phyloP scores from a whole-genome alignment of 1,140 invertebrate genomes.

The Mamestra configurata region DNA sequence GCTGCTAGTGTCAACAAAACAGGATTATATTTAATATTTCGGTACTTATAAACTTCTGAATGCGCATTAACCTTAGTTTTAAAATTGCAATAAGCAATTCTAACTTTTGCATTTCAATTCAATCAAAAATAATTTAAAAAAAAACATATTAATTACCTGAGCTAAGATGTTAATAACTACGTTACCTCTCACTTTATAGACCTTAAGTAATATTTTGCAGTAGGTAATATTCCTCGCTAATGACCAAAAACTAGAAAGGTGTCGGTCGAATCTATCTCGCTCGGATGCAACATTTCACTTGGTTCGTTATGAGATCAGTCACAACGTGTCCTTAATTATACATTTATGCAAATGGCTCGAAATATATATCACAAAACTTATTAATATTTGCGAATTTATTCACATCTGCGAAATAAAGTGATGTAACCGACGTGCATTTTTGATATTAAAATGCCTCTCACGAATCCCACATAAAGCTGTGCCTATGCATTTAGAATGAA shows the following conservation, averaged over 20 bases:
- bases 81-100: not conserved
- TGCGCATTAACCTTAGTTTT: not conserved
- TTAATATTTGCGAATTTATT: conserved; percentile 29
- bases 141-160: not conserved
- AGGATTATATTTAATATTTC: conserved; percentile 12
- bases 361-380: conserved; percentile 38
- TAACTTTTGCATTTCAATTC: not conserved
- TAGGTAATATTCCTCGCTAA: conserved; percentile 27
- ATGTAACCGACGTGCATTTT: conserved; percentile 4
- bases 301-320: conserved; percentile 32
- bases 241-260: conserved; percentile 42
- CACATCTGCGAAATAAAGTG: conserved; percentile 19
- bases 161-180: not conserved
- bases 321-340: conserved; percentile 47
- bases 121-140: not conserved
- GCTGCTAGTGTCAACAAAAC: conserved; percentile 19
- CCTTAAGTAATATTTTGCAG: conserved; percentile 6
- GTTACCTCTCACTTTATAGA: conserved; percentile 18
- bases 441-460: conserved; percentile 11
- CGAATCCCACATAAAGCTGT: not conserved
- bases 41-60: not conserved
- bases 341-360: conserved; percentile 39
- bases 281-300: conserved; percentile 40
- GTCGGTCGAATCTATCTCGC: conserved; percentile 13
- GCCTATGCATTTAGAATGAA: conserved; percentile 16